Evolutionary conservation across 2,113 vertebrate genomes (phyloP), one percentile per base, ranked within the genome.

Genomic region (Triplophysa siluroides): DNA sequence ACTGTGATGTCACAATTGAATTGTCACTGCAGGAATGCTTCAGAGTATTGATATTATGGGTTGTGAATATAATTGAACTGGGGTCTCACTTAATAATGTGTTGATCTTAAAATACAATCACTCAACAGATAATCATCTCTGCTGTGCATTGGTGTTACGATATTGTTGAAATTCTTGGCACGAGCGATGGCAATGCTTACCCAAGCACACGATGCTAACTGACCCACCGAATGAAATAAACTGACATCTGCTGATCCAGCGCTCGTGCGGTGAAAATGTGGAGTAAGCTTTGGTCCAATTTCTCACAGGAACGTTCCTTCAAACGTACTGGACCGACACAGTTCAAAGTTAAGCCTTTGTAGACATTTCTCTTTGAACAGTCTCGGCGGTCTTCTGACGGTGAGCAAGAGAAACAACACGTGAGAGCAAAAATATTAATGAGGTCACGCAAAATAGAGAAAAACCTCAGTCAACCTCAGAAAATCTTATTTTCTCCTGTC

Each of bases 261-360:
- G 23, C 21, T 21, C 4, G 43, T 52, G 47, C 23, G 14, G 24
- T 19, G 45, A 52, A 54, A n/a, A 19, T 18, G 2, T 29, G 47
- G 4, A 26, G 45, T 18, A 4, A 12, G 24, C 16, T 26, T 9
- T 0, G 24, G 24, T n/a, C 9, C 16, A 19, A 7, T 54, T 29
- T 18, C 24, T 69, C 67, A 69, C 45, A 26, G 45, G 23, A 26
- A 9, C 24, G 13, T 52, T 16, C 68, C 52, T 29, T 26, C 68
- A 70, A n/a, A 29, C 16, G 45, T 18, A 19, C 43, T 11, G 43
- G 43, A 45, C 9, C 8, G 11, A 45, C 24, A 70, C 11, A 70
- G 26, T 54, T 70, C 47, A 70, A 70, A 70, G 68, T 70, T 29
- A 70, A 54, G 29, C 4, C 24, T 70, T 52, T 52, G 50, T 52